Evolutionary conservation across 2,888 invertebrate species (phyloP), one percentile per base, ranked within the genome.

Genomic region (Autographa pulchrina): DNA sequence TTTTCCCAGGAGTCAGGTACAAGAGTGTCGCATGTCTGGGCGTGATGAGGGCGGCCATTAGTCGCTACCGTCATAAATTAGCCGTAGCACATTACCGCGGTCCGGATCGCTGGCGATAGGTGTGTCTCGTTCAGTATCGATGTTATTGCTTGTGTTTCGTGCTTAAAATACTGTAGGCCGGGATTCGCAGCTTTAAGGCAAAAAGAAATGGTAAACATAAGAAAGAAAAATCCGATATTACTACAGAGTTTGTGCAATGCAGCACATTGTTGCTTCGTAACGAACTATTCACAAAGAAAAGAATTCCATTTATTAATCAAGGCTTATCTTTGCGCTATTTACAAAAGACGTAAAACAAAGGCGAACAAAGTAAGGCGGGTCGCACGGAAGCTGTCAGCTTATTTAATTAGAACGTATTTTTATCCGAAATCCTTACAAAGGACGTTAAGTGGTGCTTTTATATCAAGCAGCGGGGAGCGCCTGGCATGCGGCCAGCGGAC

Each of bases 401-500:
- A 56, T 56, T 56, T 56, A 56, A 56, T 56, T 56, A 56, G 13
- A 20, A 56, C 32, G 59, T 59, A 59, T 62, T 25, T 52, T 60
- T 65, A 65, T n/a, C 59, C n/a, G 25, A 6, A 60, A 48, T 56
- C 20, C 18, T 38, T 16, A 60, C 41, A 56, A 68, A 76, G 62
- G 20, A 65, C 71, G 38, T 59, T 65, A 64, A 76, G 63, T 76
- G 63, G 62, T 56, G 64, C 67, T 62, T 75, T 78, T 72, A 77
- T 72, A 66, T 62, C 48, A 52, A 18, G 80, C 31, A 54, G 65
- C 68, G 64, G 63, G 58, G 60, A 66, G 72, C 58, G 72, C 31
- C 68, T 78, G 78, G 81, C 77, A n/a, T n/a, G 48, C 48, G 59
- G 43, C 14, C 35, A 64, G 81, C 77, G 81, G 72, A 66, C 35